Conservation (phyloP, 2,113 vertebrate species). For the Nestor notabilis region DNA sequence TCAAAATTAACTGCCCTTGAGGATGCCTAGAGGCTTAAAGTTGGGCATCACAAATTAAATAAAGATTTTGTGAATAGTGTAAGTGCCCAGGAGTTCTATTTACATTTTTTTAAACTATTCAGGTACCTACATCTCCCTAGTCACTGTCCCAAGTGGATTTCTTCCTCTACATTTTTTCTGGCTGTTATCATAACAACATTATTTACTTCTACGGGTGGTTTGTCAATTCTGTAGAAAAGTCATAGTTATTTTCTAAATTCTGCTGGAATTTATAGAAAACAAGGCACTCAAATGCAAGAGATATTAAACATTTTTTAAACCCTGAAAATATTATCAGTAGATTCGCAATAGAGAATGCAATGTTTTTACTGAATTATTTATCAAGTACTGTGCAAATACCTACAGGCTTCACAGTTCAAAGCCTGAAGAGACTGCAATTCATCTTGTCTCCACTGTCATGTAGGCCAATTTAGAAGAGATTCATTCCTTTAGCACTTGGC, state of each 20-base stretch:
- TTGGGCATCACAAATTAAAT: not conserved
- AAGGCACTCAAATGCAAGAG: not conserved
- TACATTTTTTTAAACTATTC: not conserved
- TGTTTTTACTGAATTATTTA: not conserved
- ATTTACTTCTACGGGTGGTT: not conserved
- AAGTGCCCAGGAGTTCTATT: not conserved
- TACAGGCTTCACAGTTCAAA: not conserved
- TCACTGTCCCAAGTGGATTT: not conserved
- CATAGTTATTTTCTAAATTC: not conserved
- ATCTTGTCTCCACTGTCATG: not conserved
- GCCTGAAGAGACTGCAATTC: not conserved
- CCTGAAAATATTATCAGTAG: not conserved
- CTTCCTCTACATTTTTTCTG: not conserved
- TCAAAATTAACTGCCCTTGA: not conserved
- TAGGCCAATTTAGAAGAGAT: not conserved
- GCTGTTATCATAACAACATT: not conserved
- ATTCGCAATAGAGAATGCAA: not conserved
- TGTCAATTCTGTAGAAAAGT: not conserved
- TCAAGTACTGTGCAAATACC: not conserved
- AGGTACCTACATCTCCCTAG: not conserved
- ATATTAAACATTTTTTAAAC: not conserved
- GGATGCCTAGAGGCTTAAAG: not conserved
- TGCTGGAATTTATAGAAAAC: not conserved
- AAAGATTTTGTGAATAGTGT: not conserved
- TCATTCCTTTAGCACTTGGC: not conserved